Evolutionary conservation across 1,140 invertebrate genomes (phyloP).

Genomic region (Dolichoris vasculosae): DNA sequence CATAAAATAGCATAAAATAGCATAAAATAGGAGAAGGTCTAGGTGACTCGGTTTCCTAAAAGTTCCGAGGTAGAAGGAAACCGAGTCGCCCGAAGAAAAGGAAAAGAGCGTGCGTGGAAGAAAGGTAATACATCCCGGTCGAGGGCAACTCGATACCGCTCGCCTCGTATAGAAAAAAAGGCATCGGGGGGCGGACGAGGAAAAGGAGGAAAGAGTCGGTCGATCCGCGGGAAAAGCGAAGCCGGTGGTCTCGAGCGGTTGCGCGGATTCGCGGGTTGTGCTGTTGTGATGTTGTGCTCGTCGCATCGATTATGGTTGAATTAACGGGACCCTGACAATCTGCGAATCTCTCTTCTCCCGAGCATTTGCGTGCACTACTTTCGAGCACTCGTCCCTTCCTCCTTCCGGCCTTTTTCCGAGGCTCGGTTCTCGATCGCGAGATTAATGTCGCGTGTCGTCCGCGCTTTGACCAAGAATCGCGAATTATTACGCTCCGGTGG

Average conservation of each 20-base stretch:
- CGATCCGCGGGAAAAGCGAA: slow-evolving; percentile 14
- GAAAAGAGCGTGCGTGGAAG: neutral
- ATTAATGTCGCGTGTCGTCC: neutral
- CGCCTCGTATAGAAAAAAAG: neutral
- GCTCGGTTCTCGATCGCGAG: too few relatives aligned
- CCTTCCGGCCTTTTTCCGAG: neutral
- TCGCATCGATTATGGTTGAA: slow-evolving; percentile 20
- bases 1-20: too few relatives aligned
- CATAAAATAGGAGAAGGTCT: too few relatives aligned
- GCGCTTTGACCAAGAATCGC: too few relatives aligned
- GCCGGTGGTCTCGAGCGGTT: slow-evolving; percentile 28
- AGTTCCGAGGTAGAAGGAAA: neutral
- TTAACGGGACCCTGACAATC: slow-evolving; percentile 38
- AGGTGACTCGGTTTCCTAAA: neutral
- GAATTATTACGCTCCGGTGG: too few relatives aligned
- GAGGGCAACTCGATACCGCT: slow-evolving; percentile 20
- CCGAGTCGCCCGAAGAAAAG: neutral
- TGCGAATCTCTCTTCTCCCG: neutral
- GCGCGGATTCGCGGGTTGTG: too few relatives aligned
- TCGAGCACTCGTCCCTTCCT: too few relatives aligned
- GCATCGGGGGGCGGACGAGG: too few relatives aligned
- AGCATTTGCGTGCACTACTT: neutral
- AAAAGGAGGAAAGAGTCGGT: neutral
- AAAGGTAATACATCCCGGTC: slow-evolving; percentile 18
- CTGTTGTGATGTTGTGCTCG: too few relatives aligned